Base-by-base conservation (phyloP, 1,140 invertebrate genomes). In the Globodera rostochiensis region DNA sequence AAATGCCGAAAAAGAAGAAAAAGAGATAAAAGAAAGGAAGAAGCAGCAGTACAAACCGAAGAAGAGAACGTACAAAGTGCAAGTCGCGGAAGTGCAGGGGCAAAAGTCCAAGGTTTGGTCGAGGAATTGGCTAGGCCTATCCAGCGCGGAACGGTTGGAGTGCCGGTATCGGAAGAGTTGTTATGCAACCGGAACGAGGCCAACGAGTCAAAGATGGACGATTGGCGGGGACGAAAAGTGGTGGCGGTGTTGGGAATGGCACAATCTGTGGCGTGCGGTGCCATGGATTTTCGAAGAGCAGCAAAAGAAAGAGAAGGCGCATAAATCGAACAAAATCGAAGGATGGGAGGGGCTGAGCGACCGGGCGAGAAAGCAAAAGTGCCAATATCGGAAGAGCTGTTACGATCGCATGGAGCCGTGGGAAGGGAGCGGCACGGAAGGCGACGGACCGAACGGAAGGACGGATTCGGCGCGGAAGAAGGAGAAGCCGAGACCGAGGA, bases 161-260 rank as follows among this genome's bases (percentile, higher is more conserved):
- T 83, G 82, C 73, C 83, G 84, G 73, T 83, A 83, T 67, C 73
- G 82, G 46, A 83, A 84, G 74, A 73, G 64, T 71, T 83, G 82
- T 47, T 83, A 83, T 74, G 6, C 45, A 25, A 84, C 21, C 46
- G 82, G 82, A 36, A 36, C 19, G 46, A 47, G 13, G 69, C 69
- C 69, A 47, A 11, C 46, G 19, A 64, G 6, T 64, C 57, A 15
- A 64, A 64, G 1, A 13, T 71, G 69, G 69, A 19, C 25, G 69
- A 71, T 11, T 13, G 46, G n/a, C 69, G 69, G 19, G 36, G 69
- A 47, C 36, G 46, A 71, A 47, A 13, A 71, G 69, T 11, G 36
- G 69, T 15, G 46, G 69, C 69, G 36, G 9, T 6, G 19, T 45
- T 71, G 69, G 69, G n/a, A 71, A 71, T 45, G 25, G 69, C 36